Evolutionary conservation across 2,888 invertebrate species (phyloP), one percentile per base, ranked within the genome.

Genomic region (Meta bourneti): DNA sequence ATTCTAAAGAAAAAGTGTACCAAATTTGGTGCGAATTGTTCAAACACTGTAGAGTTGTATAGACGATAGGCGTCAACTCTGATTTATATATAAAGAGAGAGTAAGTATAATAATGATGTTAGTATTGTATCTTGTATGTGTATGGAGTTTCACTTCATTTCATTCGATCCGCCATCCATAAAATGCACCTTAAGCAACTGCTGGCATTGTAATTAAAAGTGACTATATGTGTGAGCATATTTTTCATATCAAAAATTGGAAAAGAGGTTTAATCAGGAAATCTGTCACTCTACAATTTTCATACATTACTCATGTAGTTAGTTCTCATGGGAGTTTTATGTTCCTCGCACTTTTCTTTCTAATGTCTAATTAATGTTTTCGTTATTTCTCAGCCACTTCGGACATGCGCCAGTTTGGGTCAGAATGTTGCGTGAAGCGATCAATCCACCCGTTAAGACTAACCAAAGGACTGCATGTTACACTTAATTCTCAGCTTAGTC

Each of bases 401-500:
- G 13, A 8, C 61, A 61, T 11, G 11, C 61, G 13, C 1, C 61
- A 9, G 61, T 16, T 34, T 34, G 34, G 34, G 34, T 34, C 34
- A 4, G 34, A 34, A 34, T 34, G 34, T 34, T 34, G 34, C 34
- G 34, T 4, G 34, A 5, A 6, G 7, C 61, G 61, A 61, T 61
- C 61, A 61, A 61, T 61, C 61, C 61, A 16, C 11, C 13, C 16
- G 61, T 61, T 61, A 61, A 61, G 61, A 11, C 61, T 61, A 61
- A 61, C 61, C 61, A 61, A 61, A 61, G 61, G 61, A 61, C 61
- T 61, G 61, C 61, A 61, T 61, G 61, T 61, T 61, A 61, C 61
- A 61, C 61, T 61, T 61, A 61, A 61, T 61, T 61, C 61, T 61
- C 61, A 61, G 61, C 61, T 61, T 61, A 61, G 61, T 61, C 61